Evolutionary conservation across 2,113 vertebrate genomes (phyloP), one percentile per base, ranked within the genome.

Genomic region (Takifugu flavidus): DNA sequence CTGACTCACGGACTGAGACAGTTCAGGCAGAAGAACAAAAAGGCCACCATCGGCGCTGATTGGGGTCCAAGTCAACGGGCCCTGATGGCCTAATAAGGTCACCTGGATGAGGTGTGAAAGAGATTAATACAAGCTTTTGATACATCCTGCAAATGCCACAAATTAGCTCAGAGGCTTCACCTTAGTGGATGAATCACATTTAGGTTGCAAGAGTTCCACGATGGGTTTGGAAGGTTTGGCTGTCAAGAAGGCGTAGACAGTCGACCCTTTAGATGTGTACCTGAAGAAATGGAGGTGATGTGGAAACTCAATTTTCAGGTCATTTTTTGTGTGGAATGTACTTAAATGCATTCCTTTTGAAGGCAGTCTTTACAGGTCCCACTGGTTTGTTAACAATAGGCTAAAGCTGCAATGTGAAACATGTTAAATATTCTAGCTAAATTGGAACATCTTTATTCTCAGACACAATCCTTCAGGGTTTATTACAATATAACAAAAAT

Each of bases 51-150:
- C 13, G 0, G 59, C 65, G 0, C 78, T 65, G 13, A 82, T 14
- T 0, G 52, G 12, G 7, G 88, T 74, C 96, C 96, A 99, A 39
- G 88, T 46, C 63, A 99, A 83, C 3, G 82, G 46, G 1, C 64
- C 72, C 0, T 62, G 49, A 47, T 82, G n/a, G 0, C 95, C 95
- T 82, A 98, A 8, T 86, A 98, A 82, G 0, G 65, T 92, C 80
- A 95, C 89, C 96, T 99, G 45, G 60, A 2, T 25, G 49, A 4
- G 6, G 6, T 29, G 13, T 31, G 29, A 28, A 62, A 64, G 15
- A 39, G 34, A 39, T 39, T 11, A 39, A 2, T 39, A 15, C 2
- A 5, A 15, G 45, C 14, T 14, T 47, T 47, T 5, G 15, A 15
- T n/a, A 47, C 2, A 47, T n/a, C n/a, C 6, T 15, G 14, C 44